phyloP scores from a whole-genome alignment of 2,797 vertebrate genomes.

The Gymnoscopelus microlampas region DNA sequence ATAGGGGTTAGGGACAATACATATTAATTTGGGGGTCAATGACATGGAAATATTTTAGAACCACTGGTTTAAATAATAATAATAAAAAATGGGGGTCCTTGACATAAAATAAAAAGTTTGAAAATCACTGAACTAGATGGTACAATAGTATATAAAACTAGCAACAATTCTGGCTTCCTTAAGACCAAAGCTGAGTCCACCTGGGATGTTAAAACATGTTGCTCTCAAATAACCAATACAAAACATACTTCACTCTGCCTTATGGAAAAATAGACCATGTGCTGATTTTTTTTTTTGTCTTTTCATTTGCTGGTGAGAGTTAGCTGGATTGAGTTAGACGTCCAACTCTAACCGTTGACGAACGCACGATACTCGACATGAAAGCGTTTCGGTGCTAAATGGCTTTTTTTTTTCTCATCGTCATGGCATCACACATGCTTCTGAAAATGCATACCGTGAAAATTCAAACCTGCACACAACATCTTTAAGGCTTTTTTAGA shows the following conservation, averaged over 20 bases:
- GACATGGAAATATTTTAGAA: too few relatives aligned
- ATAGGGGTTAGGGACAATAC: too few relatives aligned
- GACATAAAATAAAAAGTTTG: too few relatives aligned
- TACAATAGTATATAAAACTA: too few relatives aligned
- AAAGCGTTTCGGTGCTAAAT: slow-evolving; percentile 50
- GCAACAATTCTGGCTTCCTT: too few relatives aligned
- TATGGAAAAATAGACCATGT: not conserved
- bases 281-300: not conserved
- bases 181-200: not conserved
- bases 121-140: too few relatives aligned
- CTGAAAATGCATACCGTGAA: slow-evolving; percentile 42
- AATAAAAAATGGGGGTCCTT: too few relatives aligned
- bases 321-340: slow-evolving; percentile 25
- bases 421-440: slow-evolving; percentile 17
- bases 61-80: too few relatives aligned
- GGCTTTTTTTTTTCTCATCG: slow-evolving; percentile 57
- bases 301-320: slow-evolving; percentile 70
- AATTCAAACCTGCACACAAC: slow-evolving; percentile 9
- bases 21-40: too few relatives aligned
- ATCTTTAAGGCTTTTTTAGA: slow-evolving; percentile 59
- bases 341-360: slow-evolving; percentile 11
- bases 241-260: slow-evolving; percentile 56
- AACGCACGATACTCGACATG: slow-evolving; percentile 8
- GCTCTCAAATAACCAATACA: slow-evolving; percentile 21
- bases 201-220: slow-evolving; percentile 37